Evolutionary conservation across 2,888 invertebrate genomes (phyloP).

Genomic region (Philonicus albiceps): DNA sequence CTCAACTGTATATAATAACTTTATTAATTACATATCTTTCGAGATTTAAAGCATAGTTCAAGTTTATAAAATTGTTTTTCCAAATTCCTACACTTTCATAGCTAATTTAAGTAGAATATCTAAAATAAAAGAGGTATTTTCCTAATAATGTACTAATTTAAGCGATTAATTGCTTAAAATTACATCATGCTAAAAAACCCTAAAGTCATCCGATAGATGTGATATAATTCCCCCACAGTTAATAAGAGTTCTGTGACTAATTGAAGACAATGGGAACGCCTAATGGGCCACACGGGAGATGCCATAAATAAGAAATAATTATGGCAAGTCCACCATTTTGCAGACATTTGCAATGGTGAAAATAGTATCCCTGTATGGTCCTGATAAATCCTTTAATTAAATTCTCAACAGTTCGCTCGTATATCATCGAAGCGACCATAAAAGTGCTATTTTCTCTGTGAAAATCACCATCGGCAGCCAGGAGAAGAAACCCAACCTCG

Average conservation of each 20-base stretch:
- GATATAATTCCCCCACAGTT: background rate
- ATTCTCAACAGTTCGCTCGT: slow-evolving; percentile 38
- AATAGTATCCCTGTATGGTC: background rate
- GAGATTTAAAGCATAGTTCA: too few species aligned
- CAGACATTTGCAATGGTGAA: background rate
- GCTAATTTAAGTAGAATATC: too few species aligned
- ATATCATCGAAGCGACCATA: slow-evolving; percentile 40
- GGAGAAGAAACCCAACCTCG: background rate
- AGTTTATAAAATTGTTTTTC: too few species aligned
- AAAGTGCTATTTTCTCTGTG: slow-evolving; percentile 21
- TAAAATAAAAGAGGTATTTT: too few species aligned
- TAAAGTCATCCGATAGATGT: background rate
- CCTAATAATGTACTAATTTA: too few species aligned
- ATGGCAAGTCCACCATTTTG: slow-evolving; percentile 1
- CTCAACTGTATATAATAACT: too few species aligned
- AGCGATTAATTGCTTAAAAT: background rate
- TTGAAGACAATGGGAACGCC: background rate
- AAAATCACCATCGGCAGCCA: slow-evolving; percentile 19
- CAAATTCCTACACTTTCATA: too few species aligned
- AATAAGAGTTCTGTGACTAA: background rate
- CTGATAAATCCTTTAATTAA: slow-evolving; percentile 35
- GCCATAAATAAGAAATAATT: background rate
- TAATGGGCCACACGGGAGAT: background rate
- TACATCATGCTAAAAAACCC: background rate
- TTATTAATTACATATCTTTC: too few species aligned